Percentiles rank a stretch among this genome's conserved stretches.
Conservation (phyloP, 2,797 vertebrate genomes). For the Coreius guichenoti region DNA sequence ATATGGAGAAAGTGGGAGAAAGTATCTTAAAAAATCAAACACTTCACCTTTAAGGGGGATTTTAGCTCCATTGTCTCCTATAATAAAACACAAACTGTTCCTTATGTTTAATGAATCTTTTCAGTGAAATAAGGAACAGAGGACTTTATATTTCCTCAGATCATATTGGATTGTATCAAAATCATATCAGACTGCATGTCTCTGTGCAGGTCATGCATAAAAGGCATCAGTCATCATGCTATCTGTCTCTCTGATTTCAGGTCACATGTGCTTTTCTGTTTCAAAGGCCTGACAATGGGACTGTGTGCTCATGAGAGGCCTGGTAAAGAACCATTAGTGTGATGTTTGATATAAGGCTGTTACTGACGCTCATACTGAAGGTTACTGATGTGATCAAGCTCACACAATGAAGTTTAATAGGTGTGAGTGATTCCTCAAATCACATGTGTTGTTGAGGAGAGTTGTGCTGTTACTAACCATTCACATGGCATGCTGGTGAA, state of each 20-base stretch:
- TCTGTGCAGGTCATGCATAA: not conserved
- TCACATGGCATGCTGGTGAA: not conserved
- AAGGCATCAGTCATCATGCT: not conserved
- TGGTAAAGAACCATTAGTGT: not conserved
- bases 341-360: not conserved
- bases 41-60: not conserved
- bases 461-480: not conserved
- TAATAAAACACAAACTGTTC: not conserved
- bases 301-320: not conserved
- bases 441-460: not conserved
- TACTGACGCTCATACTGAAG: not conserved
- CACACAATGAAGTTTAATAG: not conserved
- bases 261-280: not conserved
- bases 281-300: not conserved
- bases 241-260: not conserved
- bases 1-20: not conserved
- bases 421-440: not conserved
- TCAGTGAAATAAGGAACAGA: not conserved
- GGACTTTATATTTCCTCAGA: slow-evolving; percentile 4
- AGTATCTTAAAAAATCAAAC: not conserved
- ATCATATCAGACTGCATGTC: not conserved
- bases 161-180: not conserved
- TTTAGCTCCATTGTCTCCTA: not conserved
- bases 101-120: not conserved
- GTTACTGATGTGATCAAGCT: not conserved